phyloP scores from a whole-genome alignment of 2,113 vertebrate genomes.

The Pica pica region DNA sequence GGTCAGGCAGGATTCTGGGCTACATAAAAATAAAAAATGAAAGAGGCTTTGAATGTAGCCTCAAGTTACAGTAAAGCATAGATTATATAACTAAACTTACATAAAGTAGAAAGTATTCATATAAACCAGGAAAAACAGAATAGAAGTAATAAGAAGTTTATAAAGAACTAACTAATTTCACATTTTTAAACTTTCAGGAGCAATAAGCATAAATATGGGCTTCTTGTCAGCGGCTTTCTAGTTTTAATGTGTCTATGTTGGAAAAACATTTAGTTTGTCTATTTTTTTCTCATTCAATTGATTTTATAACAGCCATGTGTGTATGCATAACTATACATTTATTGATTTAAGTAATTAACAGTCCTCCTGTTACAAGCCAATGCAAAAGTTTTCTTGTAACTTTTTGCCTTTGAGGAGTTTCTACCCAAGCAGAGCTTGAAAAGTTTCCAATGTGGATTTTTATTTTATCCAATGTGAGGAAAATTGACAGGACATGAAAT shows the following conservation, averaged over 20 bases:
- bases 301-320: background rate
- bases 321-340: background rate
- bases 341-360: background rate
- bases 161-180: background rate
- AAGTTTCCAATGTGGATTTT: background rate
- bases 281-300: background rate
- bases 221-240: background rate
- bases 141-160: background rate
- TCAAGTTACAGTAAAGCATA: background rate
- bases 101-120: background rate
- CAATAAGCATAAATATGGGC: background rate
- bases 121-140: background rate
- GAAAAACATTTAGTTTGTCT: background rate
- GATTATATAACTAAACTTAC: background rate
- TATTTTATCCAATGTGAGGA: background rate
- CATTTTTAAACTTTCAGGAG: background rate
- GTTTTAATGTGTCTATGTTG: background rate
- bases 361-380: background rate
- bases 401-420: background rate
- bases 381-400: background rate
- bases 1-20: background rate
- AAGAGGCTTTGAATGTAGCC: background rate
- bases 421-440: background rate
- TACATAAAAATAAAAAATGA: background rate
- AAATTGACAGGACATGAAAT: background rate